Evolutionary conservation across 1,140 invertebrate species (phyloP).

Genomic region (Amphibalanus amphitrite): DNA sequence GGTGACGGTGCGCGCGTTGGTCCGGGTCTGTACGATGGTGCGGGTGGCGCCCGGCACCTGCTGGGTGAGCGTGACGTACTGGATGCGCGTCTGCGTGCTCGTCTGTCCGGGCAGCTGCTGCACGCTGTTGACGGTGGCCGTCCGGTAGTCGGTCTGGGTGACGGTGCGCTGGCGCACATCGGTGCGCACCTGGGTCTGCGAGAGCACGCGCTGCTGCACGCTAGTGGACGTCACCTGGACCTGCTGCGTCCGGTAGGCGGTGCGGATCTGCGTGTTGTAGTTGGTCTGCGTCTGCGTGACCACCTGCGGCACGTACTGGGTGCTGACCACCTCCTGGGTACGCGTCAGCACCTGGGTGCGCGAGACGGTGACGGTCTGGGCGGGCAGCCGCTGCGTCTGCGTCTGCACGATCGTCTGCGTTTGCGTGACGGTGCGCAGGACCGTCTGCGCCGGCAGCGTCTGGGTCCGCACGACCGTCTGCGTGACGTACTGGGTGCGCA

Average conservation of each 20-base stretch:
- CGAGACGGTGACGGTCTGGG: constrained; percentile 10
- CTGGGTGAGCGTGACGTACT: constrained; percentile 12
- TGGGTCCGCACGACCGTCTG: constrained; percentile 14
- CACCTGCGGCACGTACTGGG: constrained; percentile 13
- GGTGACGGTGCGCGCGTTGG: constrained; percentile 10
- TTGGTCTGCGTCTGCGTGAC: constrained; percentile 9
- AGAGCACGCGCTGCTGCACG: constrained; percentile 7
- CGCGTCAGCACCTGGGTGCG: constrained; percentile 13
- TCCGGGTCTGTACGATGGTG: constrained; percentile 10
- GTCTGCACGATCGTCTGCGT: constrained; percentile 12
- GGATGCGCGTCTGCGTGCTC: constrained; percentile 4
- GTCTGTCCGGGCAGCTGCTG: constrained; percentile 10
- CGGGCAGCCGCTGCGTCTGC: constrained; percentile 10
- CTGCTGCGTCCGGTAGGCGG: too few relatives aligned
- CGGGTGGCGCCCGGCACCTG: constrained; percentile 12
- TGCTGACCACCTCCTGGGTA: constrained; percentile 12
- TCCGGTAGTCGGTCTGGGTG: constrained; percentile 11
- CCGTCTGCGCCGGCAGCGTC: constrained; percentile 9
- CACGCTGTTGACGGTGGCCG: constrained; percentile 9
- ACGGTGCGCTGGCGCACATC: constrained; percentile 7
- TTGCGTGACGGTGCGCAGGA: constrained; percentile 12
- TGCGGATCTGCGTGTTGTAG: too few relatives aligned
- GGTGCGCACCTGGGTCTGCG: constrained; percentile 6
- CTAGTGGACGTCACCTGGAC: too few relatives aligned
- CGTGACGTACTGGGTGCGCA: constrained; percentile 13